Evolutionary conservation across 2,888 invertebrate genomes (phyloP), one percentile per base, ranked within the genome.

Genomic region (Volucella bombylans): DNA sequence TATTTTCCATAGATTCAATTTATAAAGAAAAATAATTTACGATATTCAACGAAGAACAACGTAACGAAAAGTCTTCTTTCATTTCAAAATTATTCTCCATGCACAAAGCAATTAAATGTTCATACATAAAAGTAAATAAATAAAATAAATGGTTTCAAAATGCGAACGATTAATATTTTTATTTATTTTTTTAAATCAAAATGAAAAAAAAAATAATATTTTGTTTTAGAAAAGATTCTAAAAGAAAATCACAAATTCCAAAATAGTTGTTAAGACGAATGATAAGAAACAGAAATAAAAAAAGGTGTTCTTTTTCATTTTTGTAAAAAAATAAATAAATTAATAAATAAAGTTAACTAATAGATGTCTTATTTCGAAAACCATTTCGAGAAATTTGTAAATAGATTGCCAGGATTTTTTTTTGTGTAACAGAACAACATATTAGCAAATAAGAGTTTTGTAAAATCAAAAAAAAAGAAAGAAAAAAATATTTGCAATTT

Each of bases 71-170:
- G 12, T 23, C n/a, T 23, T 8, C 31, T 15, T 6, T 14, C 8
- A 54, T 23, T 14, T 10, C 1, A 38, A n/a, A n/a, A 61, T 62
- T 64, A 31, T 31, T 31, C 6, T 31, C 31, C 3, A 73, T 65
- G 73, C 73, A 65, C 73, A 73, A 64, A 55, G 39, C 14, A 49
- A 23, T 64, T 64, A 54, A 31, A 31, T 45, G 41, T 62, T 72
- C 55, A 41, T 31, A 45, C 54, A 55, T 41, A 68, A 57, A 39
- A 39, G 1, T 6, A 55, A 38, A 23, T 15, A 38, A 45, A 62
- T 15, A 69, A 12, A 12, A 59, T 31, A 65, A 82, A 77, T 78
- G 82, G 82, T 82, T 82, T 82, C 82, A 82, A 68, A 68, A 64
- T 18, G 18, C 47, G 61, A 68, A 64, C 54, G 39, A 45, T 38